phyloP scores from a whole-genome alignment of 1,140 invertebrate genomes.

The Bemisia tabaci region DNA sequence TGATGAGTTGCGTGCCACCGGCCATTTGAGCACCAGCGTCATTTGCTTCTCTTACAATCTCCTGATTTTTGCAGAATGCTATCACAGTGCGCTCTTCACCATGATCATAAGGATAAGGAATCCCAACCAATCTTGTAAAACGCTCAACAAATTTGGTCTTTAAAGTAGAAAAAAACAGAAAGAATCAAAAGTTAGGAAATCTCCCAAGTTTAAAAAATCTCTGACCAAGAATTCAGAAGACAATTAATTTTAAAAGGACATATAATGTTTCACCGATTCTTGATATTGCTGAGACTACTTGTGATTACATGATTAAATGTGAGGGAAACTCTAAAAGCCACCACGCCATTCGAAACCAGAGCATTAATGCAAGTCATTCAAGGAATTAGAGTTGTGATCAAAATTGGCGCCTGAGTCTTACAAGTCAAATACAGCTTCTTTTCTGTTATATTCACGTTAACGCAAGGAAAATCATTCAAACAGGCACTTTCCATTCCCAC shows the following conservation, averaged over 20 bases:
- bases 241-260: not conserved
- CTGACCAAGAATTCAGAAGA: not conserved
- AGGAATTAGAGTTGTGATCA: too few species aligned
- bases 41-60: constrained; percentile 39
- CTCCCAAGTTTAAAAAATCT: not conserved
- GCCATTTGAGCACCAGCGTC: constrained; percentile 51
- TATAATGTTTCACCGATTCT: too few species aligned
- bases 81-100: constrained; percentile 46
- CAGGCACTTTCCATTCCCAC: too few species aligned
- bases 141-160: constrained; percentile 47
- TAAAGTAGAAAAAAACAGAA: constrained; percentile 15
- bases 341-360: too few species aligned
- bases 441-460: too few species aligned
- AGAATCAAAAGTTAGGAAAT: not conserved
- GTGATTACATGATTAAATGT: too few species aligned
- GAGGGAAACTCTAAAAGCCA: too few species aligned
- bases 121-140: constrained; percentile 41
- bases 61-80: constrained; percentile 49
- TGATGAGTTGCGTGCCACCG: constrained; percentile 54
- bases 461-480: too few species aligned
- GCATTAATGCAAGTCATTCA: too few species aligned
- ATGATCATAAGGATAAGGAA: constrained; percentile 50
- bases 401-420: too few species aligned
- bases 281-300: too few species aligned
- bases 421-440: too few species aligned